Evolutionary conservation across 2,888 invertebrate species (phyloP).

Genomic region (Bombyx huttoni): DNA sequence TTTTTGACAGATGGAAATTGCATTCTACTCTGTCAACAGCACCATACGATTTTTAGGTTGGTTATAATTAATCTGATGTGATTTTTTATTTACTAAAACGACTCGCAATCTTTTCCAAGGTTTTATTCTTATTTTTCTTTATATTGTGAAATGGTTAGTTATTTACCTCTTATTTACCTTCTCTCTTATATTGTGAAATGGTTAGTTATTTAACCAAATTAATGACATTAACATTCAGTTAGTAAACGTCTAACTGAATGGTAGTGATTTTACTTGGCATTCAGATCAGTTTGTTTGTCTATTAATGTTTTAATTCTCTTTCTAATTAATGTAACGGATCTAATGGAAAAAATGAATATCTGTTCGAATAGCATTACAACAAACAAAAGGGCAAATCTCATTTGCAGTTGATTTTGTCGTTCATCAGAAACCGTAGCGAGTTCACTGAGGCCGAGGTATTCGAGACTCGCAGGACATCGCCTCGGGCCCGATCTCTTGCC

Average conservation of each 20-base stretch:
- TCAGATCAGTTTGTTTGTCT: not conserved
- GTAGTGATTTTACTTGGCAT: not conserved
- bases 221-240: too few relatives aligned
- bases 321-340: conserved; percentile 16
- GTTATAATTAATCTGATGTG: conserved; percentile 3
- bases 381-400: conserved; percentile 9
- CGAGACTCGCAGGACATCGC: conserved; percentile 54
- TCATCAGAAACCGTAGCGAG: conserved; percentile 18
- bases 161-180: too few relatives aligned
- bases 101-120: conserved; percentile 15
- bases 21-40: conserved; percentile 38
- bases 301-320: not conserved
- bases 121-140: not conserved
- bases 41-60: conserved; percentile 5
- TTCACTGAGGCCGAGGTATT: conserved; percentile 34
- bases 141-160: too few relatives aligned
- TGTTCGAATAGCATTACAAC: not conserved
- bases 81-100: not conserved
- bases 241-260: too few relatives aligned
- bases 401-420: conserved; percentile 26
- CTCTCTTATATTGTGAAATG: too few relatives aligned
- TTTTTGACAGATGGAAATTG: conserved; percentile 51
- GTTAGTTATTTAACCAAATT: too few relatives aligned
- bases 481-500: conserved; percentile 31
- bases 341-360: too few relatives aligned